Conservation (phyloP, 2,113 vertebrate species). For the Accipiter cooperii region DNA sequence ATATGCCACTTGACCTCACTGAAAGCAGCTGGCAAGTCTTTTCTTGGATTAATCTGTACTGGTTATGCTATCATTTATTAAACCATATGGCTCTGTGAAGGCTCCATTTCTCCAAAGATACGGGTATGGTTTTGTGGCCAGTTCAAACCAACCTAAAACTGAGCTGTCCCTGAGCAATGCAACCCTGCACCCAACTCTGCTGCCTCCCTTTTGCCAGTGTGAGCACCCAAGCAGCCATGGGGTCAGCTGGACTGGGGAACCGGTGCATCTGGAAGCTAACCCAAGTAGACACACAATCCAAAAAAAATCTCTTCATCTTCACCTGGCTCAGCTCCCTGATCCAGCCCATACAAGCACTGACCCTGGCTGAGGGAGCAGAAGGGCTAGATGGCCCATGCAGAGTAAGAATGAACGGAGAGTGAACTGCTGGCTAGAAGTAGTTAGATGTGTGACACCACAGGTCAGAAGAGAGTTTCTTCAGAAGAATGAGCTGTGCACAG, state of each 20-base stretch:
- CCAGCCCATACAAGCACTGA: neutral
- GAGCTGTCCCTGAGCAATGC: neutral
- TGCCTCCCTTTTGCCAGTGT: neutral
- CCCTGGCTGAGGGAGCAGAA: neutral
- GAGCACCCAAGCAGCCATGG: neutral
- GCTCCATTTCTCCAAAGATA: neutral
- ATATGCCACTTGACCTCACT: neutral
- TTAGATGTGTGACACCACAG: neutral
- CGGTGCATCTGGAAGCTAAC: neutral
- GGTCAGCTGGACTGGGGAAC: neutral
- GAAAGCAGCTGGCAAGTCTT: neutral
- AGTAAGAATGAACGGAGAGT: neutral
- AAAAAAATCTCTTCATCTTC: neutral
- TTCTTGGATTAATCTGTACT: neutral
- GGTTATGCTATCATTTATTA: neutral
- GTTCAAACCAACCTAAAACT: neutral
- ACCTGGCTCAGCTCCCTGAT: neutral
- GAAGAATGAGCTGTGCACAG: neutral
- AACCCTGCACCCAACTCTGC: neutral
- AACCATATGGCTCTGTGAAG: neutral
- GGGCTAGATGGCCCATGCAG: neutral
- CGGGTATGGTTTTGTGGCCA: neutral
- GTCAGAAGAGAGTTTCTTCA: neutral
- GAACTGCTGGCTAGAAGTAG: neutral
- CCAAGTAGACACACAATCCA: neutral